phyloP scores from a whole-genome alignment of 2,888 invertebrate genomes.

The Rhabditoides inermis region DNA sequence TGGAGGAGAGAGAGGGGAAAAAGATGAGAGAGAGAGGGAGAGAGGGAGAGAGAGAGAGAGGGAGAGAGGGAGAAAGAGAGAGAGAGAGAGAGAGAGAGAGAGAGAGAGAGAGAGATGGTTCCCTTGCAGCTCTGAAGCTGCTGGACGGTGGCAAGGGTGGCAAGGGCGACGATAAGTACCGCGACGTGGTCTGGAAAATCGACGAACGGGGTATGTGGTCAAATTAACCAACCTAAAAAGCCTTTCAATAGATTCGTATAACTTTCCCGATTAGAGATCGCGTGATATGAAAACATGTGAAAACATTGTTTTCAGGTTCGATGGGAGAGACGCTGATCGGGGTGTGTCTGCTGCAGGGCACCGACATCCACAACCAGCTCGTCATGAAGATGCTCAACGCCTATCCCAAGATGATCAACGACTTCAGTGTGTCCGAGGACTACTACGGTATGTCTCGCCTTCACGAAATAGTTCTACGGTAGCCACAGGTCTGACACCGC shows the following conservation, averaged over 20 bases:
- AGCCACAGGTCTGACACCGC: conserved; percentile 47
- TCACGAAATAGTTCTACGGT: too few species aligned
- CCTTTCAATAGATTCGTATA: too few species aligned
- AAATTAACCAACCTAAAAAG: too few species aligned
- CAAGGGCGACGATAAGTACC: conserved; percentile 60
- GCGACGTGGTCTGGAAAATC: conserved; percentile 35
- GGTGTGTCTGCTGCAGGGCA: conserved; percentile 61
- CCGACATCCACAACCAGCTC: conserved; percentile 56
- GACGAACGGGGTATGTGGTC: conserved; percentile 24
- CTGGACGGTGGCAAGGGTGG: conserved; percentile 42
- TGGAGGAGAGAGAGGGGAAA: too few species aligned
- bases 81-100: too few species aligned
- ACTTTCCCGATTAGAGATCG: too few species aligned
- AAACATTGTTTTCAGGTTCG: conserved; percentile 14
- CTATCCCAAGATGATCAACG: conserved; percentile 80
- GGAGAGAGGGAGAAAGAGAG: too few species aligned
- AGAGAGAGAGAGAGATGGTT: too few species aligned
- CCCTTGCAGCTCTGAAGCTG: conserved; percentile 45
- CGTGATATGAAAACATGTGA: too few species aligned
- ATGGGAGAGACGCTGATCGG: conserved; percentile 87
- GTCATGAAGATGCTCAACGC: conserved; percentile 80
- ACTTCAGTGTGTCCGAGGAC: conserved; percentile 44
- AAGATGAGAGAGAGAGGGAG: neutral
- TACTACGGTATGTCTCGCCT: conserved; percentile 33
- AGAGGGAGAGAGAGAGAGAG: too few species aligned